Evolutionary conservation across 2,113 vertebrate species (phyloP), one percentile per base, ranked within the genome.

Genomic region (Cyanocitta stelleri): DNA sequence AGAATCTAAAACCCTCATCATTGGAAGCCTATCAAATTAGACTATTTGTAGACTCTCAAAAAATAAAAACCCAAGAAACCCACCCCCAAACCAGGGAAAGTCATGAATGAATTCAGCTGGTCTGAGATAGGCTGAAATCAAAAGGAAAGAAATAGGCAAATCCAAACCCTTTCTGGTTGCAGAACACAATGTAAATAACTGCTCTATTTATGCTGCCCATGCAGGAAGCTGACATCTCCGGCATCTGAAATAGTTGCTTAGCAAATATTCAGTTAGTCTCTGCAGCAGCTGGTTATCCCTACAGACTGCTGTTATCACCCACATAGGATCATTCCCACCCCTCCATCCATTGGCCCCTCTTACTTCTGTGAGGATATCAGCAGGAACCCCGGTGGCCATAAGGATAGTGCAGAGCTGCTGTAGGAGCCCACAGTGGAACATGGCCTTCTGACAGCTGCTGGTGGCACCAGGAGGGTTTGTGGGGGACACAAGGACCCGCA

Each of bases 331-430:
- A 1, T 27, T 51, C 41, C 62, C 58, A 21, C 2, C 68, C 49
- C 51, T 12, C 2, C 39, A 21, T 10, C 10, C 33, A 1, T 1
- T 4, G 30, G 16, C 35, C 41, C 87, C 46, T 26, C 75, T 96
- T 97, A 99, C 99, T 98, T 99, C 99, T 1, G 99, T 99, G 86
- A 99, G 98, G 92, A 99, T 99, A 66, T 99, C 99, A 17, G 99
- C 99, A 83, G 99, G 99, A 73, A 99, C 99, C 1, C 99, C 99
- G 0, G 99, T 99, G 13, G 99, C 99, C 99, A 99, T 99, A 41
- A 99, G 98, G 97, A 99, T 99, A 19, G 98, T 99, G 81, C 99
- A 99, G 74, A 99, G 98, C 97, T 99, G 99, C 93, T 99, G 99
- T 48, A 99, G 84, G 35, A 99, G 96, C 43, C 98, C 99, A 37